Evolutionary conservation across 2,797 vertebrate genomes (phyloP).

Genomic region (Anguilla pacifica): DNA sequence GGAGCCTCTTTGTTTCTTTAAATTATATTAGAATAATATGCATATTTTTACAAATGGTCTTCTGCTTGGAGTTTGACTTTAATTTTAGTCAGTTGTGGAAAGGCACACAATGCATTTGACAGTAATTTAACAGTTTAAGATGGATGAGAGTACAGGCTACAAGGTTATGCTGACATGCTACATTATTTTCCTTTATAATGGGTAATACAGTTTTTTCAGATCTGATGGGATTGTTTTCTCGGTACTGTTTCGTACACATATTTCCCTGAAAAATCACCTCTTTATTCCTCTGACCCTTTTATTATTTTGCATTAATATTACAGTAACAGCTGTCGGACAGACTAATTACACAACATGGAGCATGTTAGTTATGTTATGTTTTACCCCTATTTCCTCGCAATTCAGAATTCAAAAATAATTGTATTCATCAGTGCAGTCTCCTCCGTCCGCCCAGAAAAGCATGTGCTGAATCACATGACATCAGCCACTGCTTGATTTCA

Average conservation of each 20-base stretch:
- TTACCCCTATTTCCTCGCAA: no score
- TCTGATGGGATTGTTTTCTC: not conserved
- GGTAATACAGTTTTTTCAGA: not conserved
- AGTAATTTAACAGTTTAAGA: not conserved
- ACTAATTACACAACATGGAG: no score
- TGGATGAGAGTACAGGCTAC: not conserved
- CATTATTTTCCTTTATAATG: not conserved
- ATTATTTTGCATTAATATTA: not conserved
- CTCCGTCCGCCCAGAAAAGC: no score
- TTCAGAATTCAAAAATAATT: no score
- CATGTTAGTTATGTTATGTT: no score
- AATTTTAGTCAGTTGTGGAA: not conserved
- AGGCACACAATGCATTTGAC: not conserved
- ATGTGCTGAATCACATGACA: no score
- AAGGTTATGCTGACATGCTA: conserved; percentile 1
- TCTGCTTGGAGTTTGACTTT: conserved; percentile 4
- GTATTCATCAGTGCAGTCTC: no score
- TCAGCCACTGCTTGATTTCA: no score
- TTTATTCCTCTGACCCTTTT: not conserved
- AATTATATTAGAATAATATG: not conserved
- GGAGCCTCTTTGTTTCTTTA: not conserved
- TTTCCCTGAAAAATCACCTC: not conserved
- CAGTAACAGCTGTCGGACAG: no score
- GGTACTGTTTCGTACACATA: not conserved
- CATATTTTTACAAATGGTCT: not conserved